A percentile compares a stretch with the other conserved stretches of the same genome.
phyloP scores from a whole-genome alignment of 2,888 invertebrate genomes.

The Aphidius colemani region DNA sequence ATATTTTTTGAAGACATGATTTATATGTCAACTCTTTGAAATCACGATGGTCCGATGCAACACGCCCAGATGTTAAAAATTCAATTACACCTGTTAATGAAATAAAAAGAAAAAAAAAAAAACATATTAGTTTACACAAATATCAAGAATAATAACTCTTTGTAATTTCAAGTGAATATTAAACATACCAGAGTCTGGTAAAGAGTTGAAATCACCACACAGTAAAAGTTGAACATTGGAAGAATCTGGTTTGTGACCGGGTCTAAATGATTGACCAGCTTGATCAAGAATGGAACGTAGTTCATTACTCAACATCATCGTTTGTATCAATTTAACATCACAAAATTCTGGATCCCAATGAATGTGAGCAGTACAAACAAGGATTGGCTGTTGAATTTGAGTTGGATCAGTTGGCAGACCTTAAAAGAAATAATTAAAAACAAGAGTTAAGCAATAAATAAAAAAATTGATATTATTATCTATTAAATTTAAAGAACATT shows the following conservation, averaged over 20 bases:
- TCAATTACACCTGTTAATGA: slow-evolving; percentile 87
- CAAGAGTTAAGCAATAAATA: too few relatives aligned
- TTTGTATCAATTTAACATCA: slow-evolving; percentile 98
- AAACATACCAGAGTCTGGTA: slow-evolving; percentile 86
- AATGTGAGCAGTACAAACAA: slow-evolving; percentile 98
- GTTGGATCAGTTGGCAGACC: slow-evolving; percentile 77
- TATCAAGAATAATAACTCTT: slow-evolving; percentile 1
- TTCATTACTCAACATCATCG: slow-evolving; percentile 98
- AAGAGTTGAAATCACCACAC: slow-evolving; percentile 98
- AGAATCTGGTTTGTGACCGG: slow-evolving; percentile 73
- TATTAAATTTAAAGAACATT: too few relatives aligned
- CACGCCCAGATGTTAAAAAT: slow-evolving; percentile 88
- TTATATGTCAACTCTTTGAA: slow-evolving; percentile 96
- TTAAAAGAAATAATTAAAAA: slow-evolving; percentile 45
- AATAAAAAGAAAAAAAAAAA: slow-evolving; percentile 23
- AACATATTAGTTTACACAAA: too few relatives aligned
- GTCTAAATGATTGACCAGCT: slow-evolving; percentile 78
- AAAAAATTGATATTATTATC: too few relatives aligned
- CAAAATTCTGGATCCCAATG: slow-evolving; percentile 99
- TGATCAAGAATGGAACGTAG: slow-evolving; percentile 86
- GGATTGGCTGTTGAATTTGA: slow-evolving; percentile 80
- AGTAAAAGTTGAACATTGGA: slow-evolving; percentile 87
- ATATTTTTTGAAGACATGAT: slow-evolving; percentile 85
- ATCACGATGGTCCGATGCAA: slow-evolving; percentile 90
- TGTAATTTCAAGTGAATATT: background rate